Conservation (phyloP, 2,113 vertebrate species). For the Anser brachyrhynchus region DNA sequence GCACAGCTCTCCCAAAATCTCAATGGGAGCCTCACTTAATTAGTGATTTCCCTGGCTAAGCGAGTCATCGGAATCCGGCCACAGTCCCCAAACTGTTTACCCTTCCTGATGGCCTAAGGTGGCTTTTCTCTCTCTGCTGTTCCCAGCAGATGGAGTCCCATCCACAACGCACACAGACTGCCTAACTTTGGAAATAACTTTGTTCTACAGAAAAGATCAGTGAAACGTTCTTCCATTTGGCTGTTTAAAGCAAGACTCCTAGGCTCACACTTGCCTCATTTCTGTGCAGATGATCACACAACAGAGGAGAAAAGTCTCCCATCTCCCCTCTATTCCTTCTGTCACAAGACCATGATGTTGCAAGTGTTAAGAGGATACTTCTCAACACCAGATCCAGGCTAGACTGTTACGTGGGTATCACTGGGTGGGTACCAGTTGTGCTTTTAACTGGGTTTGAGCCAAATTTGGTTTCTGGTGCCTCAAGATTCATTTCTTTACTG, state of each 20-base stretch:
- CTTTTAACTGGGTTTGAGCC: neutral
- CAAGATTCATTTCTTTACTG: neutral
- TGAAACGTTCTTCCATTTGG: neutral
- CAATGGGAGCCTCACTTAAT: neutral
- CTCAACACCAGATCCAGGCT: neutral
- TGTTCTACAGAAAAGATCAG: neutral
- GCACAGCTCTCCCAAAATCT: neutral
- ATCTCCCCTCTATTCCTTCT: neutral
- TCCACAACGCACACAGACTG: neutral
- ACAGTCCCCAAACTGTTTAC: neutral
- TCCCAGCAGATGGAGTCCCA: neutral
- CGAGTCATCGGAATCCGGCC: neutral
- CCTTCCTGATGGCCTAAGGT: neutral
- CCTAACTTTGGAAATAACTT: neutral
- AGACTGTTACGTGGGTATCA: neutral
- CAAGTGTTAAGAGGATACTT: neutral
- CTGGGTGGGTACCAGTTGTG: neutral
- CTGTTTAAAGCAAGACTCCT: neutral
- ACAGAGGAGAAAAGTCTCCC: neutral
- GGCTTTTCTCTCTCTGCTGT: neutral
- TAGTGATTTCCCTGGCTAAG: neutral
- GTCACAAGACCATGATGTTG: neutral
- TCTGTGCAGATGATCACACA: neutral
- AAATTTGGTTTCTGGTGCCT: neutral
- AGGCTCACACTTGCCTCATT: neutral